Evolutionary conservation across 2,888 invertebrate species (phyloP), one percentile per base, ranked within the genome.

Genomic region (Timema cristinae): DNA sequence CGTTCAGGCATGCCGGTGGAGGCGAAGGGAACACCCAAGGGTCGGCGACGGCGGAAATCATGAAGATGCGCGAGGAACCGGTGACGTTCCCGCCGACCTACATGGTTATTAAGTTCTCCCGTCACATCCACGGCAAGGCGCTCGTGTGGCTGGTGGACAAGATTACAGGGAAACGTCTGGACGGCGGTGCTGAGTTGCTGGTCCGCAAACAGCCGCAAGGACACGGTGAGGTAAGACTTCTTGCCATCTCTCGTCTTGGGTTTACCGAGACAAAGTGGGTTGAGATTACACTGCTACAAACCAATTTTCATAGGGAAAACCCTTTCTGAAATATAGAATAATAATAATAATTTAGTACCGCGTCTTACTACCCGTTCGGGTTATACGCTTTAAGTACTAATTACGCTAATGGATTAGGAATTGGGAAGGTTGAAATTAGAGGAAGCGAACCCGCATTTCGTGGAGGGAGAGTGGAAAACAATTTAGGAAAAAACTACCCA

Each of bases 131-230:
- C 67, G 81, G 83, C 66, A 82, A 81, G 67, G 84, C 86, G 2
- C 78, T 86, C 16, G 79, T 81, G 74, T 87, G 87, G 86, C 79
- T 87, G 15, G 82, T 86, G 48, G 82, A 83, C 71, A 86, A 86
- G 79, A 85, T 87, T 16, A 80, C 81, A 50, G 85, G 84, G 13
- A 83, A 83, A 75, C 82, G 84, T 66, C 81, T 83, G 67, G 84
- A 86, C 77, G 87, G 86, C 4, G 86, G 87, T 9, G 86, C 86
- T 7, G 86, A 87, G 78, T 80, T 87, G 6, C 77, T 86, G n/a
- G 83, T 86, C 0, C 81, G 85, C 76, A 82, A 82, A 72, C 84
- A 86, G 77, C 85, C 86, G 8, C 75, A 76, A 52, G 69, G 71
- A 47, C 74, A 77, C 70, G 78, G 78, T 67, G 78, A 80, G 79